Evolutionary conservation across 2,888 invertebrate species (phyloP), one percentile per base, ranked within the genome.

Genomic region (Orgyia antiqua): DNA sequence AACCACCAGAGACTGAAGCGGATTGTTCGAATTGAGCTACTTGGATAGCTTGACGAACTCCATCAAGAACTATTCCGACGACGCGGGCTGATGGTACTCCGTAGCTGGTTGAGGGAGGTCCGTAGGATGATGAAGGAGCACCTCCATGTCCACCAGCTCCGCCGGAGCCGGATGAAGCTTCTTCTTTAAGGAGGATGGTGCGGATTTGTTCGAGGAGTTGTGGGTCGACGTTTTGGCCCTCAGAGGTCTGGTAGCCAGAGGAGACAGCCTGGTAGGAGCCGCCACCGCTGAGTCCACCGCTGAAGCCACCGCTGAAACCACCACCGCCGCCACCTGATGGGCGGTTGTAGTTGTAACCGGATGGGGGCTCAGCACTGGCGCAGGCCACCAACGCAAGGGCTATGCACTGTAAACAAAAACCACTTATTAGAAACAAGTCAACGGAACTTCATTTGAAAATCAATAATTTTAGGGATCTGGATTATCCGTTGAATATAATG

Each of bases 41-140:
- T 73, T 95, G 94, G 79, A 95, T 93, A 54, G 94, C 94, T 60
- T 94, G 94, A 61, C 93, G 93, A 62, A 94, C 93, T 44, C 93
- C 94, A 59, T 94, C 95, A 45, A 95, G 91, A 77, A 94, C 92
- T 76, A 95, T 92, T 49, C 94, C 95, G 51, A 94, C 93, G 33
- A 95, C 94, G 54, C 92, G 89, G 47, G 70, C 69, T 24, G 68
- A 68, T 3, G 69, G 69, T 15, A 62, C 69, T 29, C 86, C 58
- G 83, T 84, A 62, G 73, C 79, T 59, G 88, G 91, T 34, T 8
- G 79, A 76, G 38, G 93, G 93, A 33, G 83, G 90, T 29, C 92
- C 92, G 75, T 92, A 92, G 39, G 87, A 86, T 0, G 91, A 87
- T 27, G 91, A 90, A 36, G 93, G 92, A 32, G 84, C 91, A 35